Evolutionary conservation across 2,888 invertebrate genomes (phyloP), one percentile per base, ranked within the genome.

Genomic region (Coleophora flavipennella): DNA sequence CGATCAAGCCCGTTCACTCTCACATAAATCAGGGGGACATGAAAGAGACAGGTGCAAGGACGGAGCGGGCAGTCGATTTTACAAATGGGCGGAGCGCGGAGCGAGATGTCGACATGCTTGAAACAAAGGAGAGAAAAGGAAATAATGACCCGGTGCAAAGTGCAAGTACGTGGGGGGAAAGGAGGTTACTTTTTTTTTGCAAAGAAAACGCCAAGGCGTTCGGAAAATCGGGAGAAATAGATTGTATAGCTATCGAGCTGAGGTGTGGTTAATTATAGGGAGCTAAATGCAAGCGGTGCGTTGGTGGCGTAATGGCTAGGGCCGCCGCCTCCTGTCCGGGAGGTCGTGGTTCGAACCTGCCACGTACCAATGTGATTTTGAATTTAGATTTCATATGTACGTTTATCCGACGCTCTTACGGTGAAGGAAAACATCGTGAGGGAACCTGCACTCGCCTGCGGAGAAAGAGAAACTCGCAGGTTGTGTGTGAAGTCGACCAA

Each of bases 1-100:
- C 81, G 76, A 81, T 84, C 83, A 84, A 79, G 72, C 74, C 71
- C 76, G 77, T 68, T 84, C 84, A 67, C 84, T 80, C 84, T 69
- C 83, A 81, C 83, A 83, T 83, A 81, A 83, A 83, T 84, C 84
- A 81, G 76, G 60, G 68, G 73, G 68, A 67, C 64, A 65, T 63
- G 84, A 84, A 73, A 74, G 79, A 78, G 84, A 84, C 83, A 81
- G 83, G 79, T 78, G 81, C 75, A 68, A 67, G 71, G 76, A 66
- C 75, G 72, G 64, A 61, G 63, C 70, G 67, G 67, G 64, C 77
- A 78, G 73, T 75, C 80, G 81, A 81, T 80, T 77, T 81, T 80
- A 81, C 79, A 79, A 80, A 80, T 83, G 84, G 84, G 84, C 81
- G 83, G 83, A 74, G 83, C 77, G 59, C 67, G 50, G 68, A 71